Evolutionary conservation across 2,113 vertebrate species (phyloP).

Genomic region (Motacilla alba): DNA sequence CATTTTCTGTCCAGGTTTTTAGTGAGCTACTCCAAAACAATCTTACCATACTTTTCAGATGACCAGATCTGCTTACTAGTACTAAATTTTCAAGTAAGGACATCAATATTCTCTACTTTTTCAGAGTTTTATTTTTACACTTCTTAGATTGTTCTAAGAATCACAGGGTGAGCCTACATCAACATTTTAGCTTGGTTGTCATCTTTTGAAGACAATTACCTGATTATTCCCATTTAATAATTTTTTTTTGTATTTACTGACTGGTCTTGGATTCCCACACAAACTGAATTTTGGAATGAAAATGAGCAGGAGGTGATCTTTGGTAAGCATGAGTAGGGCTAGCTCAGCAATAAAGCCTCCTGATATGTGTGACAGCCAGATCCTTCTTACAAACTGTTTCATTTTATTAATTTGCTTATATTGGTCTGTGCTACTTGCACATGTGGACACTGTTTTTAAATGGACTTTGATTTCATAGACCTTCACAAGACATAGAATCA

Average conservation of each 20-base stretch:
- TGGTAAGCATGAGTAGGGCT: neutral
- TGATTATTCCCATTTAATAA: neutral
- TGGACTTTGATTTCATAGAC: neutral
- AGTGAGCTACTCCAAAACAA: neutral
- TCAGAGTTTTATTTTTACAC: neutral
- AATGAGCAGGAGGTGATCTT: neutral
- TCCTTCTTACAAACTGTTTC: neutral
- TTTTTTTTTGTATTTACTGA: neutral
- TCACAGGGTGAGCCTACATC: neutral
- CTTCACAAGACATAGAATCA: neutral
- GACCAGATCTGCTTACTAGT: neutral
- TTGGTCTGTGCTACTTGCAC: neutral
- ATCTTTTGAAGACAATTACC: neutral
- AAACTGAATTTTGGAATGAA: neutral
- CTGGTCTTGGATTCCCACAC: neutral
- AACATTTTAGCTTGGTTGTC: neutral
- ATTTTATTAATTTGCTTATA: neutral
- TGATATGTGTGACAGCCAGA: neutral
- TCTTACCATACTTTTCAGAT: neutral
- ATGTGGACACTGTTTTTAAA: neutral
- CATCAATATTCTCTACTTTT: neutral
- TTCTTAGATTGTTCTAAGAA: neutral
- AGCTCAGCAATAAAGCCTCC: neutral
- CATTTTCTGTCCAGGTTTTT: neutral
- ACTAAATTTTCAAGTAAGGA: neutral